Base-by-base conservation (phyloP, 2,888 invertebrate genomes). In the Catocala nupta region DNA sequence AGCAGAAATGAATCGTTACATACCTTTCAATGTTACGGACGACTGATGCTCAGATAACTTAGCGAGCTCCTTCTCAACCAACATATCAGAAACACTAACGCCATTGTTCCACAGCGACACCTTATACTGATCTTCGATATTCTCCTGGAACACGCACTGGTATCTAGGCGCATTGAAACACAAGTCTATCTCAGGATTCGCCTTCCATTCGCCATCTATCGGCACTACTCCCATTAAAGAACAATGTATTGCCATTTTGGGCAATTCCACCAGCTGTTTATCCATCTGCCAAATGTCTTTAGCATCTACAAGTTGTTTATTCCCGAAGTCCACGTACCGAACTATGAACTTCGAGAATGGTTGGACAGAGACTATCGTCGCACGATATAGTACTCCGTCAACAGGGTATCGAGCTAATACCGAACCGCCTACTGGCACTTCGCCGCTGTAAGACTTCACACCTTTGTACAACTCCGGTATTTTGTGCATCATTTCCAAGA, bases 271-370 rank as follows among this genome's bases (percentile, higher is more conserved):
- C 66, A 97, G 95, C 65, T 95, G 95, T 52, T 92, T 94, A 74
- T 97, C 96, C 63, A 97, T 90, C 55, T 95, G 95, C 95, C 96
- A 97, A 33, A 97, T 95, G 75, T 96, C 96, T 65, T 90, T 94
- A 0, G 93, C 91, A 51, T 95, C 95, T 0, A 97, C 96, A 0
- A 95, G 90, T 47, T 96, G 95, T 60, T 95, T 95, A 79, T 97
- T 97, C 4, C 97, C 97, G 76, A 96, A 97, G 86, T 97, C 97
- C 0, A 97, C 95, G 80, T 96, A 97, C 34, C 95, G 94, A 0
- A 97, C 96, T 61, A 96, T 95, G 83, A 95, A 96, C 74, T 95
- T 95, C 0, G 95, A 94, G 48, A 93, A 87, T 68, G 95, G 94
- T 64, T 95, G 95, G 49, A 95, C 92, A 4, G 95, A 94, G 0